Evolutionary conservation across 2,113 vertebrate genomes (phyloP).

Genomic region (Prochilodus magdalenae): DNA sequence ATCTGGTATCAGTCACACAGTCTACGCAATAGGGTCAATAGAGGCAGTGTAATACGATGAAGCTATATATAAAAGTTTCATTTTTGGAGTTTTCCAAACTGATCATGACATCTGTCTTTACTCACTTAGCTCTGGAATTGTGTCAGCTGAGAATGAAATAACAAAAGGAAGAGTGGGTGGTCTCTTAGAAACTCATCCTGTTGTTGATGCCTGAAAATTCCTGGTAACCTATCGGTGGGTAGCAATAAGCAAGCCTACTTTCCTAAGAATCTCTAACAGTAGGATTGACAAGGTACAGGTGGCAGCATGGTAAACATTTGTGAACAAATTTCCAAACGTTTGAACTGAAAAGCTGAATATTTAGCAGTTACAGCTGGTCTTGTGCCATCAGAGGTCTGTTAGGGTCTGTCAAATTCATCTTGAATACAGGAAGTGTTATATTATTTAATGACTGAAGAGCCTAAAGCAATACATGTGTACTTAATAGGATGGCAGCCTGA

Average conservation of each 20-base stretch:
- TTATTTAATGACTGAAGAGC: no score
- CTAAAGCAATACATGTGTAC: no score
- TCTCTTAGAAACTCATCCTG: slow-evolving; percentile 59
- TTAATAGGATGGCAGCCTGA: no score
- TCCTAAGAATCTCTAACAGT: not conserved
- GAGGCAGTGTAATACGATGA: no score
- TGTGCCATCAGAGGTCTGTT: no score
- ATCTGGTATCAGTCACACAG: not conserved
- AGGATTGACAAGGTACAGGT: not conserved
- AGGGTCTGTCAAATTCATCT: no score
- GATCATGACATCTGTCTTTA: slow-evolving; percentile 33
- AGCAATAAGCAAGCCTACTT: slow-evolving; percentile 49
- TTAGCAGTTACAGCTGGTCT: no score
- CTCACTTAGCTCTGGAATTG: slow-evolving; percentile 19
- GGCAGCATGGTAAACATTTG: not conserved
- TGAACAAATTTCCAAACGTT: no score
- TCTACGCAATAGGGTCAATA: not conserved
- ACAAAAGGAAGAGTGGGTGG: slow-evolving; percentile 68
- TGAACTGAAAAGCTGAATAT: no score
- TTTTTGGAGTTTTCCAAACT: not conserved
- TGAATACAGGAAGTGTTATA: no score
- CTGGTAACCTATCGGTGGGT: slow-evolving; percentile 65
- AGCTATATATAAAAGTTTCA: no score
- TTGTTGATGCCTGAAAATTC: slow-evolving; percentile 68
- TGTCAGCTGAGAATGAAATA: slow-evolving; percentile 27